Percentiles rank a stretch among this genome's conserved stretches.
Conservation (phyloP, 1,140 invertebrate genomes). For the Cyrtorhinus lividipennis region DNA sequence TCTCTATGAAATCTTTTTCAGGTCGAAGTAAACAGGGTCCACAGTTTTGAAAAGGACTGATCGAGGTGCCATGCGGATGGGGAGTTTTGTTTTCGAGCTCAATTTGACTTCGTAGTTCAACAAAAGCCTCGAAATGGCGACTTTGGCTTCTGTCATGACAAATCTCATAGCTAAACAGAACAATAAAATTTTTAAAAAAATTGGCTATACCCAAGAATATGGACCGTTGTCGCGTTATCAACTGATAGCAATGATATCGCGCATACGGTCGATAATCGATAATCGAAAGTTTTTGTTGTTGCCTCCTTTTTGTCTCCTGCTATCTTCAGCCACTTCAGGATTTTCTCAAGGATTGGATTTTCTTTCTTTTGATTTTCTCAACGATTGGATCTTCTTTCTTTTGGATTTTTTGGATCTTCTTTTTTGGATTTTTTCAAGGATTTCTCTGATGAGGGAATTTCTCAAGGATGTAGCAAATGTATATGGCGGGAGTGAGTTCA, state of each 20-base stretch:
- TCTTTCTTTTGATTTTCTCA: too few species aligned
- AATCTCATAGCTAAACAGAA: slow-evolving; percentile 11
- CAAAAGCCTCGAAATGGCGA: background rate
- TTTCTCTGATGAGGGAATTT: too few species aligned
- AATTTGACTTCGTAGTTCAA: background rate
- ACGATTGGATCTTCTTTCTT: too few species aligned
- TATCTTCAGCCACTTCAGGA: too few species aligned
- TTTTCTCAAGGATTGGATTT: too few species aligned
- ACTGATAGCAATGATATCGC: background rate
- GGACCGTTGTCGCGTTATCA: too few species aligned
- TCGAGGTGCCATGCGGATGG: background rate
- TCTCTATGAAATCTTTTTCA: too few species aligned
- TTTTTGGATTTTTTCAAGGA: too few species aligned
- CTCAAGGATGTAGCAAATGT: background rate
- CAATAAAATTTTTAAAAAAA: background rate
- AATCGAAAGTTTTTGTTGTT: too few species aligned
- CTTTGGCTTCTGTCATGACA: background rate
- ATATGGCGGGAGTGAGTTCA: background rate
- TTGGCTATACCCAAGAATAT: too few species aligned
- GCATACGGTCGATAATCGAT: background rate
- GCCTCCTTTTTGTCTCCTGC: too few species aligned
- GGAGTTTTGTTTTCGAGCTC: slow-evolving; percentile 2
- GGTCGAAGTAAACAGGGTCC: slow-evolving; percentile 2
- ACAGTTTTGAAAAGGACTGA: background rate
- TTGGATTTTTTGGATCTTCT: too few species aligned